Evolutionary conservation across 1,140 invertebrate genomes (phyloP), one percentile per base, ranked within the genome.

Genomic region (Melipona quadrifasciata): DNA sequence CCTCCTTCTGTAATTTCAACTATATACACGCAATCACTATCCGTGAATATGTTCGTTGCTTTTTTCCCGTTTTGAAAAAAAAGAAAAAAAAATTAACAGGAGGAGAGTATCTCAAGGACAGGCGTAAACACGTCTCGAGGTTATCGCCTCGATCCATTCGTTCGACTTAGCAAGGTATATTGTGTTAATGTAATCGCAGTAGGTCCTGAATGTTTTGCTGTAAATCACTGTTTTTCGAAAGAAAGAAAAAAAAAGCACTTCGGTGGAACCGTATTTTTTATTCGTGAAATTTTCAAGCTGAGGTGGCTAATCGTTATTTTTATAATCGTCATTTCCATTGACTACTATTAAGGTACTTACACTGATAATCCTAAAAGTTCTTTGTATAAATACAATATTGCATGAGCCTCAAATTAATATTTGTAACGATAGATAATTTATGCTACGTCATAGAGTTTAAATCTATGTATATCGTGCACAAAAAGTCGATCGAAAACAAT

Each of bases 121-220:
- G 24, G 76, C 24, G 76, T 78, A 71, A 79, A 79, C 68, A 78
- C 82, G 75, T 84, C 82, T 84, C 75, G 82, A 79, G 75, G 82
- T 84, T 79, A 84, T 84, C 75, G 55, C 55, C 67, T 58, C 27
- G 57, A 72, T 71, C 75, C 39, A 58, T 77, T 64, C 67, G 65
- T 76, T 79, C 81, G 67, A 70, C 57, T 84, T 79, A 84, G 65
- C n/a, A 67, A 55, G 51, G 31, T 82, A 53, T 73, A 75, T 51
- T 31, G 65, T 34, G 31, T 64, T 39, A 75, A 65, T 58, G 31
- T 67, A 73, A 82, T 77, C 61, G 70, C 70, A 74, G 64, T 27
- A 53, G 34, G 31, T 27, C 47, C 27, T 27, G 27, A 24, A 31
- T 27, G n/a, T 24, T 8, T 39, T 19, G 47, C n/a, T 31, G 12